These are phyloP conservation scores for Choloepus didactylus DNA, from an alignment of 2,797 vertebrate species.

Conservation along the genomic window DNA sequence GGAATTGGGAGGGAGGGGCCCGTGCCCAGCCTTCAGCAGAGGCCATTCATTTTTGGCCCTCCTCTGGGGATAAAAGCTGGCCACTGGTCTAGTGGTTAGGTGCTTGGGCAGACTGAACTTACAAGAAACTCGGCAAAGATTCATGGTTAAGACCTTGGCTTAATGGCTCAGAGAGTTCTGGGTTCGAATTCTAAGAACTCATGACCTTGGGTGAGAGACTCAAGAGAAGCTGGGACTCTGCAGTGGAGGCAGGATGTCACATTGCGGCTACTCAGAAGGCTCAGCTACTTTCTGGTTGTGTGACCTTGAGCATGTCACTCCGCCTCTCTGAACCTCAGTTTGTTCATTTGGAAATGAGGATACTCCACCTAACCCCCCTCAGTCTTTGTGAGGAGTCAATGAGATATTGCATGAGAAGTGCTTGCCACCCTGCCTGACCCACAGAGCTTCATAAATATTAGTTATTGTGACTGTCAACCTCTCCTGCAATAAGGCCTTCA, in stretches of 20 bases:
- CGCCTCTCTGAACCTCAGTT: neutral
- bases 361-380: neutral
- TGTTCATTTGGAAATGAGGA: neutral
- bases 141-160: neutral
- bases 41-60: neutral
- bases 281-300: neutral
- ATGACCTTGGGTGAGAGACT: neutral
- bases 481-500: neutral
- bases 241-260: neutral
- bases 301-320: neutral
- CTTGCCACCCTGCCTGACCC: neutral
- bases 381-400: accelerated
- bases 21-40: neutral
- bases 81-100: neutral
- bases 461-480: no score
- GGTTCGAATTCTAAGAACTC: slow-evolving; percentile 14
- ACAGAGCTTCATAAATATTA: neutral
- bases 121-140: neutral
- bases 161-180: slow-evolving; percentile 11
- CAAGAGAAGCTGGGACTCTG: neutral
- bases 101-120: neutral
- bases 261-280: neutral
- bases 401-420: neutral
- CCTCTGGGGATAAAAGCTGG: neutral
- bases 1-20: neutral